Base-by-base conservation (phyloP, 2,797 vertebrate species). In the Florisuga fusca region DNA sequence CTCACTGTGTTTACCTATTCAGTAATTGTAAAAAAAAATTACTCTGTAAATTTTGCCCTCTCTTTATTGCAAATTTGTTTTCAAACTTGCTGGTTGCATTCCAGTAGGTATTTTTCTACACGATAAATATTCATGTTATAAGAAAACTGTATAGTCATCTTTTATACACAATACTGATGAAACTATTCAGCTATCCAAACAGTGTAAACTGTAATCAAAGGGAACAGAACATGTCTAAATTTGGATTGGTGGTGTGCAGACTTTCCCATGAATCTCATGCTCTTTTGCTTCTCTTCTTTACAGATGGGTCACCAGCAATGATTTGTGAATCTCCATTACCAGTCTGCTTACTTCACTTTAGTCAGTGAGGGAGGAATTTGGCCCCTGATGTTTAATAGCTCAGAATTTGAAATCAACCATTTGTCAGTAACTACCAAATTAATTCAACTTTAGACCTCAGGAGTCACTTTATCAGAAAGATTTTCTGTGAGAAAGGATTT, bases 401-500 rank as follows among this genome's bases (percentile, higher is more conserved):
- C 26, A 41, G 36, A 71, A 71, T 69, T 18, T 82, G 78, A 66
- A 92, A 84, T 51, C 92, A 96, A 83, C 34, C 53, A 12, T 89
- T 95, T 95, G 53, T 83, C 64, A 75, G 27, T 25, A 68, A 85
- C 23, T 67, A 94, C 58, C 36, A 87, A 81, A 93, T 95, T 89
- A 73, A 81, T 93, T 96, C 67, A 25, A 31, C 68, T 92, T 34
- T 84, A 59, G 17, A 41, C 41, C 53, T 86, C 69, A 83, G 45
- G 43, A 87, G 36, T 90, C 61, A 74, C n/a, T 96, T 85, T 80
- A 82, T 78, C 29, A 50, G 61, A 96, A 94, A 33, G 34, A 94
- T 87, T 95, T 97, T 91, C 72, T 79, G 48, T 76, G 23, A 92
- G 69, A 84, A 91, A 50, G 15, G 26, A 84, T 94, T 96, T 95